Evolutionary conservation across 2,113 vertebrate species (phyloP).

Genomic region (Takifugu flavidus): DNA sequence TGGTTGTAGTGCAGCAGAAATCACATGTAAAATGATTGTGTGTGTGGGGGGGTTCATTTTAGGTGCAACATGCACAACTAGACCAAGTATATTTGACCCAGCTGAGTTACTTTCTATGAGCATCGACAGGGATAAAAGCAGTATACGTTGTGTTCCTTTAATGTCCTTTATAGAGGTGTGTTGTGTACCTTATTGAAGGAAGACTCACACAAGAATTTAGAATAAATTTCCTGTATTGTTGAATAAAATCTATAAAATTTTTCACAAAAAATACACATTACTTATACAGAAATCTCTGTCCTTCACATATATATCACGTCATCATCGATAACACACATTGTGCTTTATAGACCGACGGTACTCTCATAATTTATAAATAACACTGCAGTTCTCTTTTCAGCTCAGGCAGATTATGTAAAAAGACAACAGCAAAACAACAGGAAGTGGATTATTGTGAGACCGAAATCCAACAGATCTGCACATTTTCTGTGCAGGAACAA

Average conservation of each 20-base stretch:
- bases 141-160: neutral
- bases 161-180: neutral
- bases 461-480: conserved; percentile 10
- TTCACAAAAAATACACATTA: conserved; percentile 49
- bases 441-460: conserved; percentile 7
- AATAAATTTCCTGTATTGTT: conserved; percentile 38
- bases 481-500: conserved; percentile 29
- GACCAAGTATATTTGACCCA: no score
- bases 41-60: no score
- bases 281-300: conserved; percentile 14
- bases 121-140: neutral
- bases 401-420: conserved; percentile 13
- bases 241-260: conserved; percentile 63
- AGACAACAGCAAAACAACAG: conserved; percentile 2
- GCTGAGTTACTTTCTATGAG: neutral
- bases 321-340: conserved; percentile 28
- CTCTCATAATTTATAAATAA: conserved; percentile 54
- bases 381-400: conserved; percentile 20
- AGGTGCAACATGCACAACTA: no score
- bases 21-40: no score
- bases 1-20: no score
- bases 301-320: conserved; percentile 24
- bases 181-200: neutral
- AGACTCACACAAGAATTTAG: neutral
- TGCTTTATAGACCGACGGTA: conserved; percentile 38